These are phyloP conservation scores for Ornithoptera priamus DNA, from an alignment of 2,888 invertebrate genomes.

Conservation along the genomic window DNA sequence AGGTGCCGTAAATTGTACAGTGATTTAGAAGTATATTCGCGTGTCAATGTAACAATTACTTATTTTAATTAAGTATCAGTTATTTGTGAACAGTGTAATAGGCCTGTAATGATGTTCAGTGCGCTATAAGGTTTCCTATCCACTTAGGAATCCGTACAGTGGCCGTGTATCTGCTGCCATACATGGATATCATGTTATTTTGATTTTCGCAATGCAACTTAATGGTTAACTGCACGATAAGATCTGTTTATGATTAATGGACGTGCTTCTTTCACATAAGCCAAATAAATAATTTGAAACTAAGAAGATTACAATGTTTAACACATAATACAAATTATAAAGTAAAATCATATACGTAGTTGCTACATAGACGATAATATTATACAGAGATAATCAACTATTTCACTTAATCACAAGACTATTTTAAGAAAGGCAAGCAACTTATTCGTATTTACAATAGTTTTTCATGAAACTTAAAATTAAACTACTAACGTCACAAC, in stretches of 20 bases:
- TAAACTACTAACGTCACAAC: no score
- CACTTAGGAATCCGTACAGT: conserved; percentile 28
- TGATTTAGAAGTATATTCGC: not conserved
- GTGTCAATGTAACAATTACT: not conserved
- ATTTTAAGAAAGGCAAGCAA: no score
- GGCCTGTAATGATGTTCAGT: conserved; percentile 14
- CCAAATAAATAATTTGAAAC: no score
- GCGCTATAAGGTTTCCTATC: conserved; percentile 26
- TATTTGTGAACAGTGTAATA: conserved; percentile 5
- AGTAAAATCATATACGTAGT: no score
- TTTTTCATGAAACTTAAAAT: no score
- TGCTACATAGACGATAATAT: no score
- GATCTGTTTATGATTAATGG: not conserved
- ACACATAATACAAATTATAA: no score
- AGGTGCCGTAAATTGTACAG: not conserved
- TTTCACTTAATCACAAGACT: no score
- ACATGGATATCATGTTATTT: conserved; percentile 14
- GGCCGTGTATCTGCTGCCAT: conserved; percentile 1
- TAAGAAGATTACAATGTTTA: no score
- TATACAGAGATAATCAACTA: no score
- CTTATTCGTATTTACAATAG: no score
- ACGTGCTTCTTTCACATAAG: no score
- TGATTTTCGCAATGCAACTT: conserved; percentile 1
- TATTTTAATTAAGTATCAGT: not conserved
- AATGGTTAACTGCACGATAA: not conserved